A percentile compares a stretch with the other conserved stretches of the same genome.
Evolutionary conservation across 2,888 invertebrate species (phyloP).

Genomic region (Poecilus cupreus): DNA sequence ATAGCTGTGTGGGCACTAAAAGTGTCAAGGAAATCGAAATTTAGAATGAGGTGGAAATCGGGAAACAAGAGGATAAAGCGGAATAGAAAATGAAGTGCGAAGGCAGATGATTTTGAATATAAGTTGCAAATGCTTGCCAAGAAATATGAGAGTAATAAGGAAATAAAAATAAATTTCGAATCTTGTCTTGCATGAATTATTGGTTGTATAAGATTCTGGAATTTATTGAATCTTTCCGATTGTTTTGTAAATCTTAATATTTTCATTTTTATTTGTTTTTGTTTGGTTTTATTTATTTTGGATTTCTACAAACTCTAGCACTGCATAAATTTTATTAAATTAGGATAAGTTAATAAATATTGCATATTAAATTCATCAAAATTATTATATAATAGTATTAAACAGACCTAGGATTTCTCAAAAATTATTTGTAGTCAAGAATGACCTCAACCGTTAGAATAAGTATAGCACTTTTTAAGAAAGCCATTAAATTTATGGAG

Average conservation of each 20-base stretch:
- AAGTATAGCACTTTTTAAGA: no score
- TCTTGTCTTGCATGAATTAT: not conserved
- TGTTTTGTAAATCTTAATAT: not conserved
- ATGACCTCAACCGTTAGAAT: no score
- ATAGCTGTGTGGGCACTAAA: slow-evolving; percentile 40
- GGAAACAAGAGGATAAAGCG: slow-evolving; percentile 43
- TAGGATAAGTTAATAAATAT: no score
- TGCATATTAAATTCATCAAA: no score
- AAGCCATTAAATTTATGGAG: no score
- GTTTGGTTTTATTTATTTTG: no score
- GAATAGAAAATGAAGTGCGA: slow-evolving; percentile 30
- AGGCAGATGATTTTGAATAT: slow-evolving; percentile 44
- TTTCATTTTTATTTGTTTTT: not conserved
- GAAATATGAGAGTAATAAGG: slow-evolving; percentile 29
- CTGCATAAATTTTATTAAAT: no score
- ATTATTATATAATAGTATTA: no score
- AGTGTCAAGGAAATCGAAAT: slow-evolving; percentile 41
- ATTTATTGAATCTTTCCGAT: slow-evolving; percentile 10
- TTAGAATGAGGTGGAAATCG: slow-evolving; percentile 41
- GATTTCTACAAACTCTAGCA: no score
- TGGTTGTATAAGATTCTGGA: not conserved
- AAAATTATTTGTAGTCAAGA: no score
- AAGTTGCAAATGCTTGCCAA: slow-evolving; percentile 12
- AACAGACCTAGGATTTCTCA: no score
- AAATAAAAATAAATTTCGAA: slow-evolving; percentile 30